phyloP scores from a whole-genome alignment of 2,113 vertebrate species.

The Esox niger region DNA sequence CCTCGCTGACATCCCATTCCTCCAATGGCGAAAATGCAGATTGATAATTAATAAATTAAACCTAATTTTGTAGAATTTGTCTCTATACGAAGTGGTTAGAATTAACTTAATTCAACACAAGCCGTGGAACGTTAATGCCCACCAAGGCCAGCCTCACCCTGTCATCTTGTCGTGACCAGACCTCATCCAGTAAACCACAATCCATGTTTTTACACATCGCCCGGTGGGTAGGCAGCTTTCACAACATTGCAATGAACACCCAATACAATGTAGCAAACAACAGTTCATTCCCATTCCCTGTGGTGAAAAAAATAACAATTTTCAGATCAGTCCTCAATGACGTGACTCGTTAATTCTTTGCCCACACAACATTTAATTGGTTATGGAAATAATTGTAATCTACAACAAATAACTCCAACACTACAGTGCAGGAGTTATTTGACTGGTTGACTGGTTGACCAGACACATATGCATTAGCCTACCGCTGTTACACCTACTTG shows the following conservation, averaged over 20 bases:
- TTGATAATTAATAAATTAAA: conserved; percentile 28
- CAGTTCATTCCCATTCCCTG: conserved; percentile 13
- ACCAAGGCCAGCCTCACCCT: conserved; percentile 41
- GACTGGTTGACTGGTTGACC: too few species aligned
- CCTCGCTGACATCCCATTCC: conserved; percentile 37
- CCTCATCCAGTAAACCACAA: conserved; percentile 26
- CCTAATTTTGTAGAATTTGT: conserved; percentile 8
- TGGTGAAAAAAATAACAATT: conserved; percentile 2
- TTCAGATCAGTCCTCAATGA: background rate
- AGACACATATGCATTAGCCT: too few species aligned
- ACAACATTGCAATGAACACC: background rate
- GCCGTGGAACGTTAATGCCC: conserved; percentile 17
- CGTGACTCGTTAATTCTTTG: background rate
- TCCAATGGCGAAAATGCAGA: conserved; percentile 49
- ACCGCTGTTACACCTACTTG: too few species aligned
- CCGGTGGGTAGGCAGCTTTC: background rate
- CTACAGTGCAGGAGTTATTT: too few species aligned
- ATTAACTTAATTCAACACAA: conserved; percentile 39
- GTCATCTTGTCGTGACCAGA: conserved; percentile 57
- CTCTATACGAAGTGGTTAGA: background rate
- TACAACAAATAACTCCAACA: too few species aligned
- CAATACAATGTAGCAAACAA: background rate
- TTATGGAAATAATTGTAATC: too few species aligned
- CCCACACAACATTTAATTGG: too few species aligned
- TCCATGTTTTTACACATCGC: conserved; percentile 18